Evolutionary conservation across 2,797 vertebrate species (phyloP), one percentile per base, ranked within the genome.

Genomic region (Garrulus glandarius): DNA sequence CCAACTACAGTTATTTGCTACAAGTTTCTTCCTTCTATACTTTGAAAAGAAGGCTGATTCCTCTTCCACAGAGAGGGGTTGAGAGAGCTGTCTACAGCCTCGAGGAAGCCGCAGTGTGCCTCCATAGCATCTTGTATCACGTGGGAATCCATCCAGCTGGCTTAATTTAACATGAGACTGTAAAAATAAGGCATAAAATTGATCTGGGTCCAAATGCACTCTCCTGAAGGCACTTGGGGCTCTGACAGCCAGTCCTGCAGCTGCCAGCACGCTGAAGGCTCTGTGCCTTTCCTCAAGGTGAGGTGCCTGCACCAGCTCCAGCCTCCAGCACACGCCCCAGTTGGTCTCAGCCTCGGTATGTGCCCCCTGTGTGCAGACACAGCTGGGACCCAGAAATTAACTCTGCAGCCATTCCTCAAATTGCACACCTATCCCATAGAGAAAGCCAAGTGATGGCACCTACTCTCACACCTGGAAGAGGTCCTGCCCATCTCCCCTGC

Each of bases 381-480:
- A 86, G 32, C n/a, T 55, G 32, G 24, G 27, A 74, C 20, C 4
- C 87, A 68, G 61, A 59, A 55, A 32, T 8, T 0, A 84, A 47
- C 52, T 14, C 8, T 39, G 16, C 50, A 61, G 9, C 19, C 43
- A 19, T 5, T 53, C 23, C 43, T 44, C 61, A 43, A 21, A 32
- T 0, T 44, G 30, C 64, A 47, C 24, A n/a, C 7, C 24, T 10
- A 30, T 23, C 22, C 26, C 29, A 1, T 1, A 0, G 30, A 11
- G 8, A 29, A 21, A 39, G 65, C 39, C 10, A 13, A 20, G 3
- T 30, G 37, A 43, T 0, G 5, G 57, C 84, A 72, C 20, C 41
- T 10, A 4, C 53, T 23, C 49, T 36, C 15, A 19, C 1, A 59
- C 29, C 46, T 22, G 9, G 3, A 34, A 36, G 17, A 52, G 29